phyloP scores from a whole-genome alignment of 2,113 vertebrate genomes.

The Indicator maculatus region DNA sequence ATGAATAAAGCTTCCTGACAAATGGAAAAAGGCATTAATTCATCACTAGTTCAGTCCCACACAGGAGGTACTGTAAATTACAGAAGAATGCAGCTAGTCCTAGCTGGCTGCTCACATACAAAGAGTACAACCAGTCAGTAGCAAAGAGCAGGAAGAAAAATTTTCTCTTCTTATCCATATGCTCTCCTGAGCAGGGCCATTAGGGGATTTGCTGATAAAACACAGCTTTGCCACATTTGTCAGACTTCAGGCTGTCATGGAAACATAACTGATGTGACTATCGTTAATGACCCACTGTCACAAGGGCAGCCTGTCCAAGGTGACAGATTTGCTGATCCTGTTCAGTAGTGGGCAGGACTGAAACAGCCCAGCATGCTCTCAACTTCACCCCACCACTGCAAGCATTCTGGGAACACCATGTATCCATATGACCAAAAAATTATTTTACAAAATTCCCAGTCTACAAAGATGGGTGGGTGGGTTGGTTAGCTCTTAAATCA shows the following conservation, averaged over 20 bases:
- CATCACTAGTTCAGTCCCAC: neutral
- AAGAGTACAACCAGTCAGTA: neutral
- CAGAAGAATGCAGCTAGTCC: neutral
- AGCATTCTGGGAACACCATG: neutral
- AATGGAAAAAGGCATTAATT: neutral
- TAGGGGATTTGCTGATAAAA: constrained; percentile 15
- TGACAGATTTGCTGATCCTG: neutral
- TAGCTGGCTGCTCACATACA: neutral
- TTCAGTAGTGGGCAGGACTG: neutral
- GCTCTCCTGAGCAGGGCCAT: neutral
- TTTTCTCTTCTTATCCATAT: constrained; percentile 30
- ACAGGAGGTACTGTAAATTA: neutral
- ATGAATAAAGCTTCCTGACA: neutral
- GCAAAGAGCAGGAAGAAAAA: constrained; percentile 28
- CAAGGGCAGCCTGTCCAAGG: neutral
- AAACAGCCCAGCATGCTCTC: neutral
- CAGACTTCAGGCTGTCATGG: neutral
- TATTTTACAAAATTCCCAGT: neutral
- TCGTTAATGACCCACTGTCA: neutral
- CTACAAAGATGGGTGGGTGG: neutral
- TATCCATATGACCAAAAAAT: neutral
- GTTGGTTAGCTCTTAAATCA: neutral
- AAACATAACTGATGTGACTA: neutral
- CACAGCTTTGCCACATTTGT: constrained; percentile 10
- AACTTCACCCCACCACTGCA: fast-evolving